phyloP scores from a whole-genome alignment of 2,113 vertebrate species.

The Neodontobutis hainanensis region DNA sequence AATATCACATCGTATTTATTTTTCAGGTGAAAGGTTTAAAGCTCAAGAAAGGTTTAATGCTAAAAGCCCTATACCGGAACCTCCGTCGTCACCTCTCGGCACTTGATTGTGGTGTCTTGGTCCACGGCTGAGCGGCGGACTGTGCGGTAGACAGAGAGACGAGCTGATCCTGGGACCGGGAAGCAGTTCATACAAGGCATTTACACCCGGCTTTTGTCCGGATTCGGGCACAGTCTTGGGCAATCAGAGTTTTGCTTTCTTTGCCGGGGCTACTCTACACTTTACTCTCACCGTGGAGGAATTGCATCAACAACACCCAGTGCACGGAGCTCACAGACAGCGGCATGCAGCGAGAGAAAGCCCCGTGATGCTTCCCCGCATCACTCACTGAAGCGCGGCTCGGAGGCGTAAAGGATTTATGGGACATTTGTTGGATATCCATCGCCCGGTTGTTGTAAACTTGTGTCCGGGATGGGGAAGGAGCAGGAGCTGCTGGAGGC shows the following conservation, averaged over 20 bases:
- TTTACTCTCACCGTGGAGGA: conserved; percentile 28
- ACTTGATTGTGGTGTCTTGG: background rate
- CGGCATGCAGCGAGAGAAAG: conserved; percentile 37
- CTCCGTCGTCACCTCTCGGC: background rate
- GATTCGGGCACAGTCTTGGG: background rate
- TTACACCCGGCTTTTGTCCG: background rate
- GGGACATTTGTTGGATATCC: conserved; percentile 60
- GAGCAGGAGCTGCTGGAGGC: conserved; percentile 98
- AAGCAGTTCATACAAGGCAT: conserved; percentile 3
- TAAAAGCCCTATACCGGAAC: background rate
- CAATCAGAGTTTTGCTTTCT: conserved; percentile 1
- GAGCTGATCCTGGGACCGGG: conserved; percentile 8
- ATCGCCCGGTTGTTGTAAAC: conserved; percentile 59
- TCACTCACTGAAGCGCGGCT: conserved; percentile 34
- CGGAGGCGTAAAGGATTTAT: conserved; percentile 39
- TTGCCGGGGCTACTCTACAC: conserved; percentile 39
- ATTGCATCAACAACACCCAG: conserved; percentile 21
- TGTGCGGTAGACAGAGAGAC: background rate
- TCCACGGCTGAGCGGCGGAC: background rate
- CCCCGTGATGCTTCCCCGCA: conserved; percentile 42
- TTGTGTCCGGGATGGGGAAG: conserved; percentile 90
- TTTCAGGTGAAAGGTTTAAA: background rate
- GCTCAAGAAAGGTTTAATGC: background rate
- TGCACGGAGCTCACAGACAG: conserved; percentile 29
- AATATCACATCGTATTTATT: background rate